Evolutionary conservation across 2,888 invertebrate genomes (phyloP).

Genomic region (Cephus pygmeus): DNA sequence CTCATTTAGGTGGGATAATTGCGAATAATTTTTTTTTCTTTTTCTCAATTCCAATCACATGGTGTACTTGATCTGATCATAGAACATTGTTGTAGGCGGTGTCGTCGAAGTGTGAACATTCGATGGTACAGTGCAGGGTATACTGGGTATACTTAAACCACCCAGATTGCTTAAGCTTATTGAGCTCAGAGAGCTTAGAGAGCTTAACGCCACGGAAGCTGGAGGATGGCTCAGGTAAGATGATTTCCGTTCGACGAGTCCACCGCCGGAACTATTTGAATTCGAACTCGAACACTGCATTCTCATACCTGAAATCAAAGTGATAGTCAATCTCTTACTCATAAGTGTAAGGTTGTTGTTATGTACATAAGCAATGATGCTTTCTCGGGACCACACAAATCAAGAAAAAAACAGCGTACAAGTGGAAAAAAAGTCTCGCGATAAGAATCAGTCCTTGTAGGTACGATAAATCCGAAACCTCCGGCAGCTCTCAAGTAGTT

Average conservation of each 20-base stretch:
- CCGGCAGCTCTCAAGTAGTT: conserved; percentile 43
- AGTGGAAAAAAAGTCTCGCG: conserved; percentile 20
- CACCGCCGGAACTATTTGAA: conserved; percentile 54
- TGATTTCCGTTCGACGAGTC: conserved; percentile 56
- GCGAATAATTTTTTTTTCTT: not conserved
- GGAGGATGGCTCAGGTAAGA: conserved; percentile 51
- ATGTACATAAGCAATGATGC: not conserved
- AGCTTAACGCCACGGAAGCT: conserved; percentile 50
- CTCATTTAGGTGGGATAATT: not conserved
- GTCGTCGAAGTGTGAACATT: conserved; percentile 50
- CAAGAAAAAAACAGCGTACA: conserved; percentile 13
- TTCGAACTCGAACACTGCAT: conserved; percentile 56
- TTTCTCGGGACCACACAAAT: conserved; percentile 35
- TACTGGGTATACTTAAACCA: conserved; percentile 49
- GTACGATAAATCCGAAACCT: conserved; percentile 49
- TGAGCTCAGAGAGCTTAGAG: conserved; percentile 51
- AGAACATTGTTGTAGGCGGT: conserved; percentile 53
- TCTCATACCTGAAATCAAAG: conserved; percentile 51
- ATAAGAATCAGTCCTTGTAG: conserved; percentile 40
- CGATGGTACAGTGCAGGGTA: conserved; percentile 47
- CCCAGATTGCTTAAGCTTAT: conserved; percentile 55
- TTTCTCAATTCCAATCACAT: conserved; percentile 35
- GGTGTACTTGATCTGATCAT: conserved; percentile 59
- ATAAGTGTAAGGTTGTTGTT: not conserved
- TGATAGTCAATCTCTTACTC: not conserved